phyloP scores from a whole-genome alignment of 2,888 invertebrate genomes.

The Hoplodrina blanda region DNA sequence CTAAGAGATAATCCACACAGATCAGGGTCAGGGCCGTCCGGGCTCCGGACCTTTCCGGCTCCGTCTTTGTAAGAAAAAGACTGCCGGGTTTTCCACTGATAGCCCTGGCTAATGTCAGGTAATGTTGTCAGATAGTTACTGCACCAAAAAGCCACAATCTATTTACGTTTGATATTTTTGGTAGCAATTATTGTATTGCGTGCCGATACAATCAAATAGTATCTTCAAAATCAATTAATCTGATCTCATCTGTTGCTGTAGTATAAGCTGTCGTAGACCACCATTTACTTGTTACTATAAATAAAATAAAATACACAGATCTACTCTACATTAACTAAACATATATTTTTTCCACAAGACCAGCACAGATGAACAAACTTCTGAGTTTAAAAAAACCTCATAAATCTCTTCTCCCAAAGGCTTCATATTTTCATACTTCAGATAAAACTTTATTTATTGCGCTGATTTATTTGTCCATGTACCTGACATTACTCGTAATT shows the following conservation, averaged over 20 bases:
- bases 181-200: background rate
- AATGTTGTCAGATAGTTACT: background rate
- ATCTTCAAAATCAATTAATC: background rate
- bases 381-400: conserved; percentile 74
- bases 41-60: background rate
- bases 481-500: conserved; percentile 67
- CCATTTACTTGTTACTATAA: background rate
- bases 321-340: conserved; percentile 11
- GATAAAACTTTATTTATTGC: conserved; percentile 84
- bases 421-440: conserved; percentile 73
- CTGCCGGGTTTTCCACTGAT: too few relatives aligned
- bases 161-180: background rate
- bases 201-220: background rate
- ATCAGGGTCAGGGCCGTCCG: background rate
- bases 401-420: conserved; percentile 79
- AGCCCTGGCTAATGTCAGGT: too few relatives aligned
- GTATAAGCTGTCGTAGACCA: background rate
- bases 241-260: background rate
- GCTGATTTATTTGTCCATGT: conserved; percentile 78
- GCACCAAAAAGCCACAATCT: background rate
- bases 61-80: background rate
- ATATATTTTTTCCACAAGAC: conserved; percentile 13
- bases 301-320: background rate
- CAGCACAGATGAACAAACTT: conserved; percentile 58
- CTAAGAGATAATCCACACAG: background rate